Evolutionary conservation across 2,888 invertebrate genomes (phyloP), one percentile per base, ranked within the genome.

Genomic region (Calliopum simillimum): DNA sequence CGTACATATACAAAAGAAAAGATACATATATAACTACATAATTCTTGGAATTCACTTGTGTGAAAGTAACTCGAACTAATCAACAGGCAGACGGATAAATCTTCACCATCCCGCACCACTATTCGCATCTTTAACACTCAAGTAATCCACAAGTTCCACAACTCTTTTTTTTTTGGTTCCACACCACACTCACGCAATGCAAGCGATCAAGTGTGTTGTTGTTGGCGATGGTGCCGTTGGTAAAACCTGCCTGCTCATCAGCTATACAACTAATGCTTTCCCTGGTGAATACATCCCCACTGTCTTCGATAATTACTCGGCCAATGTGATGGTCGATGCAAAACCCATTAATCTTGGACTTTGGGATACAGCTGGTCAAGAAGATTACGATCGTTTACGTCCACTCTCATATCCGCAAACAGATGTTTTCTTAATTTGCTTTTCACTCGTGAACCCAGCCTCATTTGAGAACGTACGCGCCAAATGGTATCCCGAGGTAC

Each of bases 191-290:
- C 13, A 4, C 69, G 72, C 46, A 76, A 84, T 84, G 84, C 84
- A 84, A 77, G 84, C 85, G 53, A 84, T 84, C 76, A 85, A 84
- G 73, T 84, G 84, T 76, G 84, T 85, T 73, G 85, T 84, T 72
- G 84, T 84, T 75, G 84, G 84, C 76, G 84, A 84, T 75, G 84
- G 84, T 77, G 84, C 84, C 73, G 84, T 84, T 62, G 84, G 84
- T 77, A 84, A 84, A 75, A 84, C 84, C 55, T 84, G 84, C 74
- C 81, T 84, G 64, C 78, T 84, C 74, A 84, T 84, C 79, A 85
- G 85, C 76, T 84, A 84, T 68, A 84, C 84, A 19, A 84, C 84
- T 56, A 85, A 84, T 76, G 84, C 85, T 76, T 84, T 84, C 56
- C 84, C 84, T 25, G 84, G 84, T 43, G 84, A 84, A 68, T 84